Base-by-base conservation (phyloP, 2,113 vertebrate species). In the Neolamprologus kungweensis region DNA sequence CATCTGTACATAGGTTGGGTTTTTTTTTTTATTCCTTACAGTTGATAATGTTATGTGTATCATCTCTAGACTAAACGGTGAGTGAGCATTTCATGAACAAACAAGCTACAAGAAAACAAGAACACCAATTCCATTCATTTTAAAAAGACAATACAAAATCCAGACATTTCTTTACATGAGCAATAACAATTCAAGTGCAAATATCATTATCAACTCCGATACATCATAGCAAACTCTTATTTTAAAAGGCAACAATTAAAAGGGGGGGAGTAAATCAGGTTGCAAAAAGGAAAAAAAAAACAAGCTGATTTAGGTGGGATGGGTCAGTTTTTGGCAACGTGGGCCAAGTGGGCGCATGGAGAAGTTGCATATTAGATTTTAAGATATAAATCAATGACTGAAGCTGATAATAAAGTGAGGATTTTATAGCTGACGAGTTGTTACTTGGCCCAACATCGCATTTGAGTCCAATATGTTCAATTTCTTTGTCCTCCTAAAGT, bases 141-240 rank as follows among this genome's bases (percentile, higher is more conserved):
- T 95, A 96, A 97, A 98, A 99, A 97, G 97, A 98, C 97, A 98
- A 97, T 98, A 98, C 97, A 98, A 98, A 99, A 98, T 98, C 97
- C 98, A 98, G 97, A 98, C 97, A 97, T 98, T 97, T 98, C 95
- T 97, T 96, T 98, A 98, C 98, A 99, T 97, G 97, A 97, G 97
- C 97, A 99, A 97, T 97, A 97, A 98, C 97, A 96, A 94, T 96
- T 96, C 97, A 98, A 99, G 98, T 99, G 98, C 98, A 99, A 99
- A 99, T 99, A 99, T 98, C 96, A 97, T 97, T 96, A 97, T 97
- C 96, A 97, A 97, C 97, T 97, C 97, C 96, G 95, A 96, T 95
- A 96, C 96, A 96, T 95, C 95, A 95, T 96, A 96, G 96, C 94
- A 96, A 96, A 97, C 94, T 96, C 94, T 94, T 88, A 92, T 93